Base-by-base conservation (phyloP, 1,140 invertebrate genomes). In the Gryllus bimaculatus region DNA sequence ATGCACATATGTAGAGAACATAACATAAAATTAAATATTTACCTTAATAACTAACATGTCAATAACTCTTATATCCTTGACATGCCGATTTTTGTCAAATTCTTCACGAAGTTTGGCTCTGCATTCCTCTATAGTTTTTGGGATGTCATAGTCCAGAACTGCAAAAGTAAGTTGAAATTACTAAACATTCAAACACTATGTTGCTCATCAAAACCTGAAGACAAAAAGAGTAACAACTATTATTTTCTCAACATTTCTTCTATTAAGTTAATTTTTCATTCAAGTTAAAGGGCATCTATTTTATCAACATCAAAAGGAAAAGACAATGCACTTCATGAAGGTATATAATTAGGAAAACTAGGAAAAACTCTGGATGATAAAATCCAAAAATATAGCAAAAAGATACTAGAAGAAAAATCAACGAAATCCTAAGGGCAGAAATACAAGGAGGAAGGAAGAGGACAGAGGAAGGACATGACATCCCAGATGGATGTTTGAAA, bases 21-120 rank as follows among this genome's bases (percentile, higher is more conserved):
- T 73, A 26, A 15, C 15, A 48, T 78, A 26, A 5, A 39, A 39
- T 39, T 39, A 39, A 39, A 39, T 66, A 83, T 77, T 84, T 90
- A 96, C 96, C 91, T 96, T 97, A 73, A 97, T 91, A 39, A 97
- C 92, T 54, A 98, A 88, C 87, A 95, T 89, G 85, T 98, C 96
- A 82, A 98, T 96, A 8, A 94, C 89, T 82, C 97, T 89, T 66
- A 97, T 87, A 86, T 98, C 97, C 74, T 89, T 91, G 0, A 97
- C 87, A 84, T 92, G 83, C 82, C 89, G 88, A 85, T 98, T 89
- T 82, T 92, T 94, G 48, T 88, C 84, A 85, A 98, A 98, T 84
- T 93, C 88, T 84, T 96, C 92, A 81, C 93, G 87, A 21, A 98
- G 83, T 85, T 95, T 96, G n/a, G 84, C 82, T 77, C 89, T 89